Base-by-base conservation (phyloP, 2,113 vertebrate species). In the Tychaedon coryphoeus region DNA sequence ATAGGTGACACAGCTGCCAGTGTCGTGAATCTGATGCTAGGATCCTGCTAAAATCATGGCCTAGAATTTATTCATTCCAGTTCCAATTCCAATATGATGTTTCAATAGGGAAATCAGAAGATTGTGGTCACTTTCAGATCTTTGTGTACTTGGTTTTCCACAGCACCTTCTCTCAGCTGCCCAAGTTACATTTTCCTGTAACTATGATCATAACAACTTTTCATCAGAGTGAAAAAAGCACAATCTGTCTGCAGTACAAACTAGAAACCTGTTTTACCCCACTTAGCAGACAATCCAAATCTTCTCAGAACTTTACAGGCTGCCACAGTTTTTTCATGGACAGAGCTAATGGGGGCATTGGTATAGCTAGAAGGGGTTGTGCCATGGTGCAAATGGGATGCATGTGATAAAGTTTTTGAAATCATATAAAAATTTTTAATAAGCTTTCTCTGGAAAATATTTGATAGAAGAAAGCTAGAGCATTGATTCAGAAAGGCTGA, bases 401-500 rank as follows among this genome's bases (percentile, higher is more conserved):
- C 36, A 42, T 13, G n/a, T 36, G 25, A 23, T 65, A 53, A 67
- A 67, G 45, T 18, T 83, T 71, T 82, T 38, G 26, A 92, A 88
- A 66, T 70, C 0, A 4, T 53, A n/a, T 28, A 1, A 57, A 54
- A 6, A 7, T 1, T 1, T 34, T 86, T 26, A 71, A 45, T 43
- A 64, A 57, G 26, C 50, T 83, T 92, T 80, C 6, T 43, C 33
- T 80, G 77, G 79, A 88, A 83, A 93, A 50, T 73, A 42, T 29
- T 69, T 84, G 28, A 11, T 26, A 61, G 38, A 83, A 33, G n/a
- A 86, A 94, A 95, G 31, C 13, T 88, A 57, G 20, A 82, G 22
- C 25, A n/a, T 15, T 85, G 73, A 66, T 70, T 83, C 45, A 80
- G 74, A 82, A 82, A 85, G 62, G n/a, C 82, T 88, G 91, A 45